These are phyloP conservation scores for Stenolophus ochropezus DNA, from an alignment of 2,888 invertebrate species.

Conservation along the genomic window DNA sequence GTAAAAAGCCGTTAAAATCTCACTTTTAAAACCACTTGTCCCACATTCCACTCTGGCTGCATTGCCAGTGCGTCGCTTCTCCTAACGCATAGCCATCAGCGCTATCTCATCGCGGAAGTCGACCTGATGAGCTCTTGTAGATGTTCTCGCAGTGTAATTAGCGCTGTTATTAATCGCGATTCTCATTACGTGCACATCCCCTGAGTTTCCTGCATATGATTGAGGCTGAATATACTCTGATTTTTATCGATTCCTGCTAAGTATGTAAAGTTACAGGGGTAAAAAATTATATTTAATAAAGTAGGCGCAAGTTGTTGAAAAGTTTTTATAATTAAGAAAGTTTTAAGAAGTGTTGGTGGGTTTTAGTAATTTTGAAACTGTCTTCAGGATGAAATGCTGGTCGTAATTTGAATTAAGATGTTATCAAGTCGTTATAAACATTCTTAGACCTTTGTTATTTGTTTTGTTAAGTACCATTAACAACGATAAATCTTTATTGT, in stretches of 20 bases:
- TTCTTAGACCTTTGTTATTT: not conserved
- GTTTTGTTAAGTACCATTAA: not conserved
- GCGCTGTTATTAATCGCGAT: slow-evolving; percentile 55
- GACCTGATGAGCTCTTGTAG: slow-evolving; percentile 48
- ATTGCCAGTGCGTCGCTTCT: not conserved
- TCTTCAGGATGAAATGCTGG: not conserved
- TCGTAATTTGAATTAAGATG: slow-evolving; percentile 10
- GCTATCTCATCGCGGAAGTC: slow-evolving; percentile 28
- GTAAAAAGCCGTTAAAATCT: not conserved
- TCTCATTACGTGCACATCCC: slow-evolving; percentile 42
- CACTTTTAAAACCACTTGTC: not conserved
- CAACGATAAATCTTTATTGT: too few species aligned
- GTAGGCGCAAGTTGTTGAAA: slow-evolving; percentile 1
- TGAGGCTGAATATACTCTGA: not conserved
- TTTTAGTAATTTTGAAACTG: slow-evolving; percentile 7
- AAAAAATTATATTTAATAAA: slow-evolving; percentile 14
- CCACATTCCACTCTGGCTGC: not conserved
- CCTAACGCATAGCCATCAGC: not conserved
- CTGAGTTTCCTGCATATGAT: not conserved
- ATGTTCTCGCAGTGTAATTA: slow-evolving; percentile 41
- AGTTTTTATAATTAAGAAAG: slow-evolving; percentile 19
- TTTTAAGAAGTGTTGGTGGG: not conserved
- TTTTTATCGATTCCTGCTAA: not conserved
- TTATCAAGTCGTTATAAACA: not conserved
- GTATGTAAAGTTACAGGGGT: not conserved